phyloP scores from a whole-genome alignment of 2,113 vertebrate genomes.

The Bagarius yarrelli region DNA sequence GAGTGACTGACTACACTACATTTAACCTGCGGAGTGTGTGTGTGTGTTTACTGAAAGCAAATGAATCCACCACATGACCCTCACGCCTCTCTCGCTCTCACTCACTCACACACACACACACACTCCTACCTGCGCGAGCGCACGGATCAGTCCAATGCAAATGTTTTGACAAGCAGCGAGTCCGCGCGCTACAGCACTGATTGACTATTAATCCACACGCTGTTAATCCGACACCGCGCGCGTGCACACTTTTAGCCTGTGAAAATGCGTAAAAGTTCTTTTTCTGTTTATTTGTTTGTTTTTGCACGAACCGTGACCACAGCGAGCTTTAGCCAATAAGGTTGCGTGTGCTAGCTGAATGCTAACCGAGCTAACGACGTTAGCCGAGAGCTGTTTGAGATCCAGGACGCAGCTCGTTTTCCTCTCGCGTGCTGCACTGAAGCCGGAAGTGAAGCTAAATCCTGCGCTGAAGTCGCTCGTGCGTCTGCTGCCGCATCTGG shows the following conservation, averaged over 20 bases:
- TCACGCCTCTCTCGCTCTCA: background rate
- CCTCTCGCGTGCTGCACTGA: slow-evolving; percentile 38
- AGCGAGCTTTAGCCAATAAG: slow-evolving; percentile 66
- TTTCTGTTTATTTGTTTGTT: background rate
- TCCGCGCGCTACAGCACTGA: background rate
- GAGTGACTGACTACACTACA: background rate
- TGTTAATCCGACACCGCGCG: background rate
- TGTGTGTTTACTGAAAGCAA: slow-evolving; percentile 4
- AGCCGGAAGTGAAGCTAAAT: slow-evolving; percentile 8
- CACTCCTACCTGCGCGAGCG: slow-evolving; percentile 16
- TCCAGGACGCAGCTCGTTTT: slow-evolving; percentile 37
- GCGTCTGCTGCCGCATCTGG: slow-evolving; percentile 38
- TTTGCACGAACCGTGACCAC: slow-evolving; percentile 32
- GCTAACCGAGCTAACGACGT: slow-evolving; percentile 63
- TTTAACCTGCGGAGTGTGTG: background rate
- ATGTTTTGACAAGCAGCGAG: slow-evolving; percentile 34
- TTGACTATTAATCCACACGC: background rate
- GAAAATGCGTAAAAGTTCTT: background rate
- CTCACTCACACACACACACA: background rate
- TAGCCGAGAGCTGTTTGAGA: slow-evolving; percentile 55
- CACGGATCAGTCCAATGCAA: slow-evolving; percentile 46
- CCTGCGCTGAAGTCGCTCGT: slow-evolving; percentile 20
- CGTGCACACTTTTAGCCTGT: background rate
- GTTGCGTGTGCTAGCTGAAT: slow-evolving; percentile 48
- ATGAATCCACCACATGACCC: slow-evolving; percentile 5